Base-by-base conservation (phyloP, 2,888 invertebrate genomes). In the Diploptera punctata region DNA sequence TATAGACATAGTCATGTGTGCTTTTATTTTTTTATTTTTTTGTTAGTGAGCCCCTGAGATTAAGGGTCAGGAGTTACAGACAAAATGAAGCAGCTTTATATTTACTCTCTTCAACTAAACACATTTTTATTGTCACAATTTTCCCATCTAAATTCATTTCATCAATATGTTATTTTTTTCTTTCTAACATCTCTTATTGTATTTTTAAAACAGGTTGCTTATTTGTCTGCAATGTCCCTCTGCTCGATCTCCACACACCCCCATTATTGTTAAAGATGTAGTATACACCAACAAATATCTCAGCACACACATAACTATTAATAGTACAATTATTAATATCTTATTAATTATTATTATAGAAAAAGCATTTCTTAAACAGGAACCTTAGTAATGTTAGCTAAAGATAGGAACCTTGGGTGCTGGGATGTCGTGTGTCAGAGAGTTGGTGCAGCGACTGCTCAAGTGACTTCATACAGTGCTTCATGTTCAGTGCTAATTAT, bases 371-470 rank as follows among this genome's bases (percentile, higher is more conserved):
- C 78, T 80, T 81, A 81, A 78, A 81, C 80, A 81, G 81, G 81
- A 82, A 81, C 81, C 80, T 81, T 81, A 81, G 79, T 80, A 79
- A 79, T 79, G 80, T 80, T 80, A 80, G 80, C 80, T 81, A 81
- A 78, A 79, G 80, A 81, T 82, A 82, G 82, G 81, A 82, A 82
- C 82, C 81, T 80, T 81, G 80, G 79, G 79, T 79, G 79, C 81
- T 81, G 82, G 82, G 81, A 81, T 75, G 10, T 24, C 73, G 73
- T 74, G 68, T 71, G 19, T 52, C 68, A 62, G 73, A 71, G 65
- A 47, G 44, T 65, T 10, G 26, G 65, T 65, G 16, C 13, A n/a
- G 16, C 16, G 18, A 19, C n/a, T 21, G 21, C 62, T 43, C 43
- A 21, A 10, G 38, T 43, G 44, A n/a, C n/a, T 65, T n/a, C n/a